These are phyloP conservation scores for Spongilla lacustris DNA, from an alignment of 37 sponge, comb jelly and placozoan genomes.

Conservation along the genomic window DNA sequence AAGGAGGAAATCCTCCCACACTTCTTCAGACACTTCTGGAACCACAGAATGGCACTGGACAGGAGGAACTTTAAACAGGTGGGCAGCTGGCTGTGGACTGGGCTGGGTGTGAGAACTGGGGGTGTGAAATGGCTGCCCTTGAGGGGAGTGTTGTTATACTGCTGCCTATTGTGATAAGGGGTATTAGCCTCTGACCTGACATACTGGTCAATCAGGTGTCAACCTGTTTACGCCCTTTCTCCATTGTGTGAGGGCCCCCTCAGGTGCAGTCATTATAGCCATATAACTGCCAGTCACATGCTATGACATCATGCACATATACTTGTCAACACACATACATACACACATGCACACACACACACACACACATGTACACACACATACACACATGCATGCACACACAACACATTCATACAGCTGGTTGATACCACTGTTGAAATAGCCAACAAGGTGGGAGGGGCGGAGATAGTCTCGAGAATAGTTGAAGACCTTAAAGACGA, in stretches of 20 bases:
- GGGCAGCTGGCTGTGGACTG: not conserved
- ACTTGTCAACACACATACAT: not conserved
- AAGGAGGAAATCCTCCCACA: slow-evolving; percentile 92
- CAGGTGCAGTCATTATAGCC: too few species aligned
- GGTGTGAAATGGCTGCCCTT: too few species aligned
- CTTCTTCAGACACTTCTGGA: slow-evolving; percentile 98
- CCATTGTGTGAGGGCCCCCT: too few species aligned
- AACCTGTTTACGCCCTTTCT: too few species aligned
- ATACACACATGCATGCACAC: not conserved
- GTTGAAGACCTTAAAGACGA: slow-evolving; percentile 99
- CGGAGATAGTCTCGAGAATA: slow-evolving; percentile 91
- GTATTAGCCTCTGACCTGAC: too few species aligned
- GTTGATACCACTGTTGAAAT: slow-evolving; percentile 99
- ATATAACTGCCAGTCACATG: too few species aligned
- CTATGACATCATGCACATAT: too few species aligned
- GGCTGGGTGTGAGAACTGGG: too few species aligned
- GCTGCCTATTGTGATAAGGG: too few species aligned
- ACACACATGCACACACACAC: not conserved
- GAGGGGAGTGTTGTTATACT: too few species aligned
- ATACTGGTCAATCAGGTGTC: too few species aligned
- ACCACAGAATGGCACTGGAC: slow-evolving; percentile 95
- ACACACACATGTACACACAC: not conserved
- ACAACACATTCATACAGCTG: slow-evolving; percentile 53
- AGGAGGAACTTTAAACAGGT: slow-evolving; percentile 94
- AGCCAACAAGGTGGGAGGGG: slow-evolving; percentile 96